Base-by-base conservation (phyloP, 2,113 vertebrate species). In the Sander lucioperca region DNA sequence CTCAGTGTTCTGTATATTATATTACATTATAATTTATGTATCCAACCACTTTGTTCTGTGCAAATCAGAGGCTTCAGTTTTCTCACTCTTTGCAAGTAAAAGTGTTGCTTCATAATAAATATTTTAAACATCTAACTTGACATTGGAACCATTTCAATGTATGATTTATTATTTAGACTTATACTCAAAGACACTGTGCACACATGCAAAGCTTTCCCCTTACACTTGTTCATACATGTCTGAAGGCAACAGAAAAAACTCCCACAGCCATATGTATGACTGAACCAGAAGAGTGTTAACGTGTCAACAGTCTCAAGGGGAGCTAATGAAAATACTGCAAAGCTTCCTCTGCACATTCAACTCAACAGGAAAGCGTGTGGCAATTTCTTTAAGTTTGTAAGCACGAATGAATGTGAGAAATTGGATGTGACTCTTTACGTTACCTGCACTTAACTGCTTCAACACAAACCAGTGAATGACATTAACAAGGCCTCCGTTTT, bases 81-180 rank as follows among this genome's bases (percentile, higher is more conserved):
- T n/a, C n/a, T 39, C 23, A 16, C 15, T 47, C 45, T 61, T 62
- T 62, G 3, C 47, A 56, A 48, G 25, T 62, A 10, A 62, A 62
- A 13, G 15, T 50, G 23, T 45, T 36, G 21, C 47, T 78, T 39
- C 11, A 25, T 2, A 30, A 12, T 66, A 27, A 45, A 62, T 67
- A 62, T 61, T 39, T 23, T 33, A 57, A 15, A 57, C 51, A 33
- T 14, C 18, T 5, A 54, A 54, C 23, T 25, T 56, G 36, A 79
- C 56, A 68, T 1, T 33, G 10, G 15, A 45, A 48, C 54, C 19
- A 54, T 27, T 59, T 66, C 51, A 19, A 51, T 53, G 27, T 11
- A 19, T 16, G 45, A 59, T 59, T 45, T 33, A 67, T 83, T 61
- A 56, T 76, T 64, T 21, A 75, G 23, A 25, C 10, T 23, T 23